phyloP scores from a whole-genome alignment of 2,888 invertebrate species.

The Oscheius sp. region DNA sequence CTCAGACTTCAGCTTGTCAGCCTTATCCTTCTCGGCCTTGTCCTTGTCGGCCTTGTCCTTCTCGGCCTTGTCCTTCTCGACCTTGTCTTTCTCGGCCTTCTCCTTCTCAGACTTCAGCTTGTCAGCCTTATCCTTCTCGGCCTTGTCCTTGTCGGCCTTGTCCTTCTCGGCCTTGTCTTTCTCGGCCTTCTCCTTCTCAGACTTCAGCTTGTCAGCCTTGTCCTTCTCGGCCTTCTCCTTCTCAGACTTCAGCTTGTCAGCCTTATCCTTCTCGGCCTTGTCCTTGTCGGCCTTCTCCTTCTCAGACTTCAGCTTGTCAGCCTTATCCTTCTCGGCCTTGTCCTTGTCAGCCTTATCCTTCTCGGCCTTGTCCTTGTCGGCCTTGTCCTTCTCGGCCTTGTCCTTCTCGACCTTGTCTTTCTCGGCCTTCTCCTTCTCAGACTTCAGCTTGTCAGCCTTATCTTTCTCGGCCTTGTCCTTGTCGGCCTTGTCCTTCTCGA shows the following conservation, averaged over 20 bases:
- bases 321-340: constrained; percentile 9
- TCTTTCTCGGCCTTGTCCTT: constrained; percentile 12
- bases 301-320: neutral
- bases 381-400: constrained; percentile 11
- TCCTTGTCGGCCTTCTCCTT: constrained; percentile 13
- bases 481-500: constrained; percentile 1
- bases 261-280: constrained; percentile 7
- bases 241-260: neutral
- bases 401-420: constrained; percentile 4
- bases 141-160: neutral
- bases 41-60: neutral
- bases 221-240: constrained; percentile 8
- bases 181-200: neutral
- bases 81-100: constrained; percentile 14
- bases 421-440: neutral
- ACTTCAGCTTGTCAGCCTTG: neutral
- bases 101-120: neutral
- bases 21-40: neutral
- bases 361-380: constrained; percentile 9
- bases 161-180: neutral
- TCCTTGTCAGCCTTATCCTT: constrained; percentile 8
- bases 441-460: neutral
- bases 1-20: neutral
- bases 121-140: constrained; percentile 17
- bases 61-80: neutral